Conservation (phyloP, 2,888 invertebrate genomes). For the Spisula solida region DNA sequence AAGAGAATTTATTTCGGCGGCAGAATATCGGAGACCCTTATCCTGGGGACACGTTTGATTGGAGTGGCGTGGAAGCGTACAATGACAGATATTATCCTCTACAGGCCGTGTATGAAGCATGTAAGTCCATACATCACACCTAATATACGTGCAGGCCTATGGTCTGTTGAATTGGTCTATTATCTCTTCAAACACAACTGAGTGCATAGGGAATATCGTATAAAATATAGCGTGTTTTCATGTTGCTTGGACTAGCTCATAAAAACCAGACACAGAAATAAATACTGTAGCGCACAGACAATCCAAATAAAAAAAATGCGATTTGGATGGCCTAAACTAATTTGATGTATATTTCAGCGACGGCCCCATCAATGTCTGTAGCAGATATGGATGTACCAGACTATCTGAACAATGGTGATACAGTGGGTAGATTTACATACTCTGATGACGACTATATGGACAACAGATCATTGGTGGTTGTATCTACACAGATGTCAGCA, state of each 20-base stretch:
- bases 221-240: too few relatives aligned
- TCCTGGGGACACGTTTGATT: slow-evolving; percentile 60
- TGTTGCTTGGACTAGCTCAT: too few relatives aligned
- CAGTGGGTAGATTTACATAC: slow-evolving; percentile 50
- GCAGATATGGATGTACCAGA: slow-evolving; percentile 53
- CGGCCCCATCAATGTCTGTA: slow-evolving; percentile 5
- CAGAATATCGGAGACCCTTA: slow-evolving; percentile 54
- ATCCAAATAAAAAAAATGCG: too few relatives aligned
- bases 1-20: slow-evolving; percentile 61
- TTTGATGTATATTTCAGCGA: slow-evolving; percentile 39
- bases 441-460: slow-evolving; percentile 52
- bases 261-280: too few relatives aligned
- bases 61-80: slow-evolving; percentile 59
- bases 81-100: slow-evolving; percentile 63
- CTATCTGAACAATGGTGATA: slow-evolving; percentile 52
- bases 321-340: too few relatives aligned
- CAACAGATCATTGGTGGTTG: slow-evolving; percentile 53
- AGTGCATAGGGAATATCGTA: too few relatives aligned
- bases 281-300: too few relatives aligned
- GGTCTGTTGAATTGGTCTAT: too few relatives aligned
- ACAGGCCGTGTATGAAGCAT: slow-evolving; percentile 43
- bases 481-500: slow-evolving; percentile 19
- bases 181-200: too few relatives aligned
- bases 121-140: slow-evolving; percentile 35
- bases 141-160: too few relatives aligned